phyloP scores from a whole-genome alignment of 2,113 vertebrate genomes.

The Gymnocephalus cernua region DNA sequence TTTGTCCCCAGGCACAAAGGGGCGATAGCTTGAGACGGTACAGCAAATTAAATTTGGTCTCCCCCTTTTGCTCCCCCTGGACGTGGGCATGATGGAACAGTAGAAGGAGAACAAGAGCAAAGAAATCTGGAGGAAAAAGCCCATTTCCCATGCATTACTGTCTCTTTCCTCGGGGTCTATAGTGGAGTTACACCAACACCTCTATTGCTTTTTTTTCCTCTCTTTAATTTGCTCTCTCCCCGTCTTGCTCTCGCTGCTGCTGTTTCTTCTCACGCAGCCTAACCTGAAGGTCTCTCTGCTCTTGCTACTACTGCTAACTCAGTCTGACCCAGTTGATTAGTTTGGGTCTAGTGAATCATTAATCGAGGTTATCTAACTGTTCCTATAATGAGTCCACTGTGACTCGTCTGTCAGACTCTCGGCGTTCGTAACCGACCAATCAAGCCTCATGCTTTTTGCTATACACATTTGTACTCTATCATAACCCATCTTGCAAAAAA shows the following conservation, averaged over 20 bases:
- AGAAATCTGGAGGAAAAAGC: slow-evolving; percentile 64
- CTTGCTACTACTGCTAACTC: slow-evolving; percentile 65
- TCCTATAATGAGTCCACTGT: slow-evolving; percentile 72
- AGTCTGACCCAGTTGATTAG: slow-evolving; percentile 83
- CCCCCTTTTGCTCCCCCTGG: slow-evolving; percentile 59
- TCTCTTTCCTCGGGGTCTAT: slow-evolving; percentile 70
- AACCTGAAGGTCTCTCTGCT: slow-evolving; percentile 70
- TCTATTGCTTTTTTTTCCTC: slow-evolving; percentile 48
- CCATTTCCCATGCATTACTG: slow-evolving; percentile 75
- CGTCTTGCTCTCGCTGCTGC: slow-evolving; percentile 24
- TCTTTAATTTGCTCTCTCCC: slow-evolving; percentile 55
- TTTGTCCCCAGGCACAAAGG: slow-evolving; percentile 66
- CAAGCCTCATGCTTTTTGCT: slow-evolving; percentile 43
- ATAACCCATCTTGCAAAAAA: slow-evolving; percentile 53
- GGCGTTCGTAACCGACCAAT: slow-evolving; percentile 47
- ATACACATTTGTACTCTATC: slow-evolving; percentile 59
- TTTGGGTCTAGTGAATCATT: slow-evolving; percentile 82
- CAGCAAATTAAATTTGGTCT: slow-evolving; percentile 78
- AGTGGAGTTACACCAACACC: slow-evolving; percentile 67
- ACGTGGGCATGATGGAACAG: slow-evolving; percentile 57
- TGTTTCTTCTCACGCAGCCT: slow-evolving; percentile 41
- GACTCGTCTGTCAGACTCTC: slow-evolving; percentile 64
- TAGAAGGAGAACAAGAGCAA: slow-evolving; percentile 54
- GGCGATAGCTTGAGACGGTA: slow-evolving; percentile 70
- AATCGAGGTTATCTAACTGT: slow-evolving; percentile 82